phyloP scores from a whole-genome alignment of 2,888 invertebrate species.

The Acleris laterana region DNA sequence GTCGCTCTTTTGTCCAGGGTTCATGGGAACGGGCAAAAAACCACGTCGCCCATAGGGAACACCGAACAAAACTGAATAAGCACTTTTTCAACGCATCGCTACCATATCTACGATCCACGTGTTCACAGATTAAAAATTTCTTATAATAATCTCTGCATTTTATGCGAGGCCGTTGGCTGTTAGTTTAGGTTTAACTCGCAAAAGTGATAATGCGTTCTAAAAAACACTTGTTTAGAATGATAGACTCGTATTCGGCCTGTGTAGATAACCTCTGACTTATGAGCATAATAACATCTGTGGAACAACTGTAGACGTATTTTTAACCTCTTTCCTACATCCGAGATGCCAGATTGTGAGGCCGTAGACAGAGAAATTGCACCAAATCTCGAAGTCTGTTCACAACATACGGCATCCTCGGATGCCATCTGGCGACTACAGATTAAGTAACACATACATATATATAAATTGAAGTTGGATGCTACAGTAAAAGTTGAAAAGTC shows the following conservation, averaged over 20 bases:
- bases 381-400: slow-evolving; percentile 47
- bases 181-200: slow-evolving; percentile 20
- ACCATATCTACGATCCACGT: slow-evolving; percentile 68
- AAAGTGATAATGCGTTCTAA: slow-evolving; percentile 9
- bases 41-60: slow-evolving; percentile 71
- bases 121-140: slow-evolving; percentile 70
- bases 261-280: slow-evolving; percentile 30
- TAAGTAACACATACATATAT: slow-evolving; percentile 35
- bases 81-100: slow-evolving; percentile 72
- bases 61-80: slow-evolving; percentile 76
- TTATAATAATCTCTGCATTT: slow-evolving; percentile 66
- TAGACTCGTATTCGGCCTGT: slow-evolving; percentile 10
- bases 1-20: slow-evolving; percentile 80
- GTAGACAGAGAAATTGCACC: slow-evolving; percentile 69
- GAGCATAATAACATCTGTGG: slow-evolving; percentile 26
- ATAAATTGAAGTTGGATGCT: slow-evolving; percentile 20
- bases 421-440: slow-evolving; percentile 68
- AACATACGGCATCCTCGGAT: slow-evolving; percentile 67
- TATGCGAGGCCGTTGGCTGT: slow-evolving; percentile 53
- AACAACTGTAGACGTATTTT: slow-evolving; percentile 28
- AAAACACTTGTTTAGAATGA: slow-evolving; percentile 2
- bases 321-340: slow-evolving; percentile 40
- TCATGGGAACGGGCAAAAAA: slow-evolving; percentile 84
- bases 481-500: slow-evolving; percentile 52
- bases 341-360: slow-evolving; percentile 61